These are phyloP conservation scores for Drosophila kurseongensis DNA, from an alignment of 1,140 invertebrate genomes.

Conservation along the genomic window DNA sequence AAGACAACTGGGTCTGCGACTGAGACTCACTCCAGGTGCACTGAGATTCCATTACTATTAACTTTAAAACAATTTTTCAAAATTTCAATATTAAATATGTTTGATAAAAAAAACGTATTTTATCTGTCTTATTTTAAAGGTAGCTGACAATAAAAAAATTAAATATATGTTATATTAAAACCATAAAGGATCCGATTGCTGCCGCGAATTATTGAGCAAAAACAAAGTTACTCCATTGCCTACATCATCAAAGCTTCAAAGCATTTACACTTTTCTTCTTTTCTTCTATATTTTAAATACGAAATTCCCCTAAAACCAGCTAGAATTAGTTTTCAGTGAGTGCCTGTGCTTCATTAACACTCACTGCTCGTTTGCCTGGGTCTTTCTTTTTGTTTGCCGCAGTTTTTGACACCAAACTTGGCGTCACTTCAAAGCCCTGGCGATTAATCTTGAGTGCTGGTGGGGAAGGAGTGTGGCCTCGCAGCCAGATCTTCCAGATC, in stretches of 20 bases:
- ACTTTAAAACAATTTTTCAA: background rate
- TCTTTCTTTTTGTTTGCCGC: constrained; percentile 48
- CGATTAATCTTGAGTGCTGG: constrained; percentile 62
- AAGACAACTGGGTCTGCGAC: constrained; percentile 20
- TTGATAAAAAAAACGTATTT: too few species aligned
- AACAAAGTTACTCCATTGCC: too few species aligned
- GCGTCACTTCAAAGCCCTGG: constrained; percentile 57
- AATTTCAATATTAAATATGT: background rate
- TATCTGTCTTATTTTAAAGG: too few species aligned
- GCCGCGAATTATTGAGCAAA: background rate
- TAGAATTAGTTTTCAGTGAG: constrained; percentile 11
- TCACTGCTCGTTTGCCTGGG: constrained; percentile 22
- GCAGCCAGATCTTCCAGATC: constrained; percentile 31
- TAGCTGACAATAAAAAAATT: background rate
- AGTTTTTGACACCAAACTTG: constrained; percentile 56
- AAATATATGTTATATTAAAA: background rate
- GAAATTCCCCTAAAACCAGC: background rate
- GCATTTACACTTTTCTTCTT: too few species aligned
- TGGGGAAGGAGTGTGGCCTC: background rate
- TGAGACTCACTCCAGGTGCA: constrained; percentile 5
- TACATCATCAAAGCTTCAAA: too few species aligned
- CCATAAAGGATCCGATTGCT: too few species aligned
- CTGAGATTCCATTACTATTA: background rate
- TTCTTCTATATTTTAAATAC: too few species aligned
- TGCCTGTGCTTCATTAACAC: constrained; percentile 65